Evolutionary conservation across 2,888 invertebrate species (phyloP).

Genomic region (Rambutsinella grinnellia): DNA sequence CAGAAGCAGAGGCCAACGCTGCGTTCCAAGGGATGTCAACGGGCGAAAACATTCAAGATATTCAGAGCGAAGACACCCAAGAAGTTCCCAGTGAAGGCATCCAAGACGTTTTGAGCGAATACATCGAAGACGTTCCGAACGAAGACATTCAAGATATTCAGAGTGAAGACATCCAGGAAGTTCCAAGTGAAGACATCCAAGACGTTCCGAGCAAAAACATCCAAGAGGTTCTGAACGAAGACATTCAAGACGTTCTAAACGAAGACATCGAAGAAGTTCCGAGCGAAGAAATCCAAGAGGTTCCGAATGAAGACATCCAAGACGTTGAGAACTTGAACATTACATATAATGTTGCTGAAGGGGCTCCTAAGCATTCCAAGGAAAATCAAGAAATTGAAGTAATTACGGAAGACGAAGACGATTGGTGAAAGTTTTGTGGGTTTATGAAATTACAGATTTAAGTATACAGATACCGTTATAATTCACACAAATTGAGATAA

Average conservation of each 20-base stretch:
- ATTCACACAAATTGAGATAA: no score
- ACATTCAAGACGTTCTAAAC: no score
- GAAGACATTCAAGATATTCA: background rate
- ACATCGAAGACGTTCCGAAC: background rate
- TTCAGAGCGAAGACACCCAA: no score
- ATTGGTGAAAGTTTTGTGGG: no score
- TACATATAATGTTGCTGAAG: constrained; percentile 96
- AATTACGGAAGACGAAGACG: no score
- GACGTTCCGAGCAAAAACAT: constrained; percentile 97
- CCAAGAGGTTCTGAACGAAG: constrained; percentile 99
- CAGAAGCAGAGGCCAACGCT: constrained; percentile 96
- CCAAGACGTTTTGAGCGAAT: background rate
- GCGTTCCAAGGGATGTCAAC: constrained; percentile 98
- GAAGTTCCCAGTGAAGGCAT: no score
- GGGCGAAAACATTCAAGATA: constrained; percentile 91
- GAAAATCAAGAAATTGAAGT: no score
- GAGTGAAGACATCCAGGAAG: constrained; percentile 59
- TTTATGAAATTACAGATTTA: no score
- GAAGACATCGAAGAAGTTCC: constrained; percentile 97
- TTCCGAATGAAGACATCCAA: no score
- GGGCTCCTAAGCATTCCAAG: constrained; percentile 92
- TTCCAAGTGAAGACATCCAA: no score
- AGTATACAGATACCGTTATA: no score
- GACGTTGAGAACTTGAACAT: constrained; percentile 97
- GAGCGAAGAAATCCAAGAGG: constrained; percentile 83